Conservation (phyloP, 2,888 invertebrate species). For the Bombylius major region DNA sequence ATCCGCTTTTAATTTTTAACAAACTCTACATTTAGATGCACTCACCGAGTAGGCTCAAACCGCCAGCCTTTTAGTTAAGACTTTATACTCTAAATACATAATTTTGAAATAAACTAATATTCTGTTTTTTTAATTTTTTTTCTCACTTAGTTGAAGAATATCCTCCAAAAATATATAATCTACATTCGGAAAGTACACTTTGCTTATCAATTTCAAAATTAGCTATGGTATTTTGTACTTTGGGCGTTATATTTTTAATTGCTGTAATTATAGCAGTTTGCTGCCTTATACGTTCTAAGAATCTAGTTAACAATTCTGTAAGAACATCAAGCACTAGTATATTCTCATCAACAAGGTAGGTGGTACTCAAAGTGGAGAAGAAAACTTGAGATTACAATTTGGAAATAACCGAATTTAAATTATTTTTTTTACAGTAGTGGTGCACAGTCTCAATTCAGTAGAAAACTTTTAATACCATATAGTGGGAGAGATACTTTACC, state of each 20-base stretch:
- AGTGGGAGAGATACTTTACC: too few relatives aligned
- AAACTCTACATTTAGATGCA: too few relatives aligned
- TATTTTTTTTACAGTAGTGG: slow-evolving; percentile 27
- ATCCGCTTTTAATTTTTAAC: too few relatives aligned
- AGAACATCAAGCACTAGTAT: slow-evolving; percentile 13
- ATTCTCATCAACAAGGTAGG: slow-evolving; percentile 17
- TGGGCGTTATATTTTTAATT: slow-evolving; percentile 57
- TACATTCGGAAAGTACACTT: slow-evolving; percentile 37
- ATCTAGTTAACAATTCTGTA: slow-evolving; percentile 16
- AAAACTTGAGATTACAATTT: too few relatives aligned
- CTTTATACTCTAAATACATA: too few relatives aligned
- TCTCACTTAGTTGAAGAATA: slow-evolving; percentile 33
- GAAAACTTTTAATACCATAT: slow-evolving; percentile 32
- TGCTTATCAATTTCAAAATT: slow-evolving; percentile 66
- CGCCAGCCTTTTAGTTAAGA: too few relatives aligned
- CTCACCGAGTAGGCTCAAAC: too few relatives aligned
- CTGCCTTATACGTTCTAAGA: slow-evolving; percentile 49
- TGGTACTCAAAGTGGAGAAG: too few relatives aligned
- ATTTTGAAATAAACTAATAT: too few relatives aligned
- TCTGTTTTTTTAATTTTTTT: too few relatives aligned
- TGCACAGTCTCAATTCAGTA: slow-evolving; percentile 29
- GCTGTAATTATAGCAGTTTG: slow-evolving; percentile 58
- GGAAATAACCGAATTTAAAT: too few relatives aligned
- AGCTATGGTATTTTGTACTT: slow-evolving; percentile 59
- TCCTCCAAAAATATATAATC: slow-evolving; percentile 24